Evolutionary conservation across 2,888 invertebrate genomes (phyloP).

Genomic region (Ochropleura leucogaster): DNA sequence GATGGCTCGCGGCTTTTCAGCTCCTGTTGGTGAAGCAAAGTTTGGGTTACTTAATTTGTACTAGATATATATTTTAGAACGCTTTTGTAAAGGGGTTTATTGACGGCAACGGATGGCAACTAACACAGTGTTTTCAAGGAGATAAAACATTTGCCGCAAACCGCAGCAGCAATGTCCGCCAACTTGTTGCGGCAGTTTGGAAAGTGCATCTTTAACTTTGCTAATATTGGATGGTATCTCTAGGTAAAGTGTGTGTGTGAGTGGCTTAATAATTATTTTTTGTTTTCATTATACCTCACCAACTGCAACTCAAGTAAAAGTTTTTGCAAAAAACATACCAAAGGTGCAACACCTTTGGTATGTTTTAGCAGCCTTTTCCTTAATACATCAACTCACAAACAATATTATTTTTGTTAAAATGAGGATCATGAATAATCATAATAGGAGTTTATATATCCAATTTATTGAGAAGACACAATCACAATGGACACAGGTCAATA

Average conservation of each 20-base stretch:
- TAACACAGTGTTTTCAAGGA: neutral
- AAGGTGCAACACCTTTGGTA: neutral
- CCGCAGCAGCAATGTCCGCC: neutral
- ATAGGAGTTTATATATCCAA: neutral
- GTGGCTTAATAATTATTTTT: neutral
- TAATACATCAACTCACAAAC: neutral
- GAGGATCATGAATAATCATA: neutral
- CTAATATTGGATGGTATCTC: neutral
- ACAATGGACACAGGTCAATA: neutral
- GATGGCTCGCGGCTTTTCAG: conserved; percentile 95
- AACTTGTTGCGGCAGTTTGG: neutral
- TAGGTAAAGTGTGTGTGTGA: neutral
- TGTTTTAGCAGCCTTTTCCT: neutral
- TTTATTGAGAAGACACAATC: neutral
- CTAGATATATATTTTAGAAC: neutral
- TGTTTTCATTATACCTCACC: neutral
- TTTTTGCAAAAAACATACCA: neutral
- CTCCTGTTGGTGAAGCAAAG: conserved; percentile 76
- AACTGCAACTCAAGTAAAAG: neutral
- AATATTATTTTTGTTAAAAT: neutral
- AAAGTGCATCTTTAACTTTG: neutral
- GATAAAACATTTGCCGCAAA: neutral
- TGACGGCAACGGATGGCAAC: neutral
- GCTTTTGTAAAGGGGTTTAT: neutral
- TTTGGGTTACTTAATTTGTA: neutral